Evolutionary conservation across 2,888 invertebrate genomes (phyloP), one percentile per base, ranked within the genome.

Genomic region (Cynaeus angustus): DNA sequence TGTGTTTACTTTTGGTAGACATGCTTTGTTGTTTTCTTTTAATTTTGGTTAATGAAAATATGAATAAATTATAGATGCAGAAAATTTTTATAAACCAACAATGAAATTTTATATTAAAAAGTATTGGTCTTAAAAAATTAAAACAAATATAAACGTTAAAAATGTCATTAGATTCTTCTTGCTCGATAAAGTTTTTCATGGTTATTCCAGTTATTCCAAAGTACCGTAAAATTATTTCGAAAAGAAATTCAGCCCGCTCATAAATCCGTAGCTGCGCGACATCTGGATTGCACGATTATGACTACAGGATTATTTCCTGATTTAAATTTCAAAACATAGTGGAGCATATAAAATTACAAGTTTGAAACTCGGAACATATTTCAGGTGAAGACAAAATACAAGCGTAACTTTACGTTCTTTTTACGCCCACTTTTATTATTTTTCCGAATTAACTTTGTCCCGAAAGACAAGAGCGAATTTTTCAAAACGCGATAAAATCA

Each of bases 391-490:
- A 61, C 61, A 50, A 61, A 21, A 48, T 50, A 30, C 6, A 9
- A 12, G 13, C 59, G 16, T 61, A 61, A 48, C 46, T 61, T 61
- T 61, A 61, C 46, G 21, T 48, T 48, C 61, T 61, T 46, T 61
- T 61, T 61, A 48, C 13, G 59, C 33, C 1, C 10, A n/a, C 16
- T 50, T 61, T 61, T 61, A 61, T 48, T 48, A 50, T 61, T 50
- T 61, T 50, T 26, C 33, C 14, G 21, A 33, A 56, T 41, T 38
- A 41, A 56, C 13, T 55, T 55, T 37, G 55, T 52, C n/a, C 3
- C 12, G 38, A 1, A 8, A 7, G 16, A 26, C 5, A 12, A 37
- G 38, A 33, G 38, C n/a, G n/a, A 59, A 59, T 28, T 33, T 45
- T 28, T 9, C 16, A 38, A 55, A 55, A 55, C 1, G 7, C 14